Base-by-base conservation (phyloP, 2,113 vertebrate genomes). In the Hemibagrus wyckioides region DNA sequence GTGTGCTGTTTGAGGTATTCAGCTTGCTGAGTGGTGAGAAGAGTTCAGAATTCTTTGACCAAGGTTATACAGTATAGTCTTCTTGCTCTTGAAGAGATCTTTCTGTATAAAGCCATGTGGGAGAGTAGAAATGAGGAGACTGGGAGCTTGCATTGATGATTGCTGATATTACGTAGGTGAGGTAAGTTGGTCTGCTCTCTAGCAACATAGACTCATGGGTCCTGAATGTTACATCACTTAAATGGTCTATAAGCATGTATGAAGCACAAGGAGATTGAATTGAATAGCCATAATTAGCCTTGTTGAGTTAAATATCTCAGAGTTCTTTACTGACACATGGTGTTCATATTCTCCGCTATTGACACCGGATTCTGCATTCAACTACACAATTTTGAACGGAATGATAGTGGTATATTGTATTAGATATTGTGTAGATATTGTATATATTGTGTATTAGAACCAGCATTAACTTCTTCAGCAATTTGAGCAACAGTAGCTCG, bases 1-100 rank as follows among this genome's bases (percentile, higher is more conserved):
- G 73, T 76, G 59, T 81, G 73, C 79, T 59, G 33, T 54, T 23
- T 81, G 54, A 59, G 30, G 59, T 81, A 39, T 59, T 81, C 54
- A 6, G 33, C 33, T 41, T 81, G 48, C 50, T 30, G 54, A 81
- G 30, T 59, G 19, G n/a, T 10, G 25, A 13, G 54, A 10, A 11
- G 19, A 56, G 30, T 56, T 11, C 33, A 41, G 33, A 57, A 81
- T 21, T 81, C 33, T 57, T 81, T 81, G 21, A 21, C 54, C 52
- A 81, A 81, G 54, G 79, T 76, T 81, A 36, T 81, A 36, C 33
- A 36, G 50, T 57, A 25, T 21, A 13, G 19, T 57, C 14, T 13
- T n/a, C 75, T 30, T 44, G 15, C 48, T 56, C 50, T 5, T 56
- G 15, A 33, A 56, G 77, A 54, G 41, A n/a, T 76, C 69, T 73